phyloP scores from a whole-genome alignment of 2,113 vertebrate genomes.

The Oreochromis aureus region DNA sequence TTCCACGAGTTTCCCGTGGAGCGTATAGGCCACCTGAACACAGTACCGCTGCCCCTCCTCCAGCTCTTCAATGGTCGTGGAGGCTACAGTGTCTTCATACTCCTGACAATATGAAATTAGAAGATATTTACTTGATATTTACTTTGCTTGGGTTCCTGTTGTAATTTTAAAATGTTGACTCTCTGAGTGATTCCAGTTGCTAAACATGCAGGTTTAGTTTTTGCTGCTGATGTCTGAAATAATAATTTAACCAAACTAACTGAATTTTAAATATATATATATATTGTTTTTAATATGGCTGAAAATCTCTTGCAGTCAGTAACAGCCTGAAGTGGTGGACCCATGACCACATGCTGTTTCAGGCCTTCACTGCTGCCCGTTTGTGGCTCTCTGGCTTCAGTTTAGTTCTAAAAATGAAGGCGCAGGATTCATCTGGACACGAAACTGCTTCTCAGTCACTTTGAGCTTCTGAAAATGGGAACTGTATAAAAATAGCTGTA shows the following conservation, averaged over 20 bases:
- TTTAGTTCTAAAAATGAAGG: too few species aligned
- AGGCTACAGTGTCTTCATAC: fast-evolving
- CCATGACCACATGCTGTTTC: too few species aligned
- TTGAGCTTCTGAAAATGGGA: too few species aligned
- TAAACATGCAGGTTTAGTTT: neutral
- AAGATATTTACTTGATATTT: neutral
- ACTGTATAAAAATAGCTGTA: too few species aligned
- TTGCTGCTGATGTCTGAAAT: neutral
- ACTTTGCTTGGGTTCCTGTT: neutral
- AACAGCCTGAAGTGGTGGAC: too few species aligned
- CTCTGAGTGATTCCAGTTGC: neutral
- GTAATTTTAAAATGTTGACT: neutral
- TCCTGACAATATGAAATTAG: neutral
- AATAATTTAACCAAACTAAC: neutral
- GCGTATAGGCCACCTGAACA: neutral
- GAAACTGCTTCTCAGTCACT: too few species aligned
- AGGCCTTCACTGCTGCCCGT: too few species aligned
- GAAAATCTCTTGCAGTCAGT: too few species aligned
- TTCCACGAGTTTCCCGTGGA: fast-evolving
- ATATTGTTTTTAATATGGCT: too few species aligned
- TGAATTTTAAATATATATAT: too few species aligned
- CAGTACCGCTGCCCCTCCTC: neutral
- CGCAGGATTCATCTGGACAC: too few species aligned
- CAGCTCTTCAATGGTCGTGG: fast-evolving
- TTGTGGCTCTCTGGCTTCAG: too few species aligned